phyloP scores from a whole-genome alignment of 2,888 invertebrate genomes.

The Lysandra coridon region DNA sequence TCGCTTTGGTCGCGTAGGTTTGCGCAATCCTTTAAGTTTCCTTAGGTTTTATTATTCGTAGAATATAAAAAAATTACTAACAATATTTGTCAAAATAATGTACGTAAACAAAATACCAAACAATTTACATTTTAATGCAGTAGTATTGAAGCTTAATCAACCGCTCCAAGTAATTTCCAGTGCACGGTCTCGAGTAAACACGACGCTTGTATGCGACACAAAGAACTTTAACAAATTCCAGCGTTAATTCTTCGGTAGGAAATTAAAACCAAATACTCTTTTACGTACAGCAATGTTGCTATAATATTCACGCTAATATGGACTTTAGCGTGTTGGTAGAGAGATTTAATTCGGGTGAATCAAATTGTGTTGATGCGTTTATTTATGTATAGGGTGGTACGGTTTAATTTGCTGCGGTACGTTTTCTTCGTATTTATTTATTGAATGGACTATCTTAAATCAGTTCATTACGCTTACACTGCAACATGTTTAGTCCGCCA shows the following conservation, averaged over 20 bases:
- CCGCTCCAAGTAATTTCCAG: constrained; percentile 1
- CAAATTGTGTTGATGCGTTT: not conserved
- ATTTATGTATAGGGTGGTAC: not conserved
- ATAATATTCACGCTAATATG: not conserved
- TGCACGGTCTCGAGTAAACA: constrained; percentile 12
- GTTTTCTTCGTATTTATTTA: constrained; percentile 29
- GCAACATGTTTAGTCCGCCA: not conserved
- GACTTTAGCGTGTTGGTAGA: not conserved
- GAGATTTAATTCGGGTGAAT: not conserved
- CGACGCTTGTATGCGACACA: constrained; percentile 31
- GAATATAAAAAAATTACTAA: too few species aligned
- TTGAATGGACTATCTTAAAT: constrained; percentile 26
- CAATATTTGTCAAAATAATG: not conserved
- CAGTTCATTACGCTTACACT: constrained; percentile 10
- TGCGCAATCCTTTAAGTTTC: too few species aligned
- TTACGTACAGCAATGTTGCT: constrained; percentile 44
- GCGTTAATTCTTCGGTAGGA: constrained; percentile 75
- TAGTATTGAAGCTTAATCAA: not conserved
- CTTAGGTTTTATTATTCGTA: too few species aligned
- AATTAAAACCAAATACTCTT: constrained; percentile 76
- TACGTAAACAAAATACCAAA: not conserved
- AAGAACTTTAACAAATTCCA: constrained; percentile 58
- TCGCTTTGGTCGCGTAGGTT: too few species aligned
- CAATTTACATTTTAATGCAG: not conserved
- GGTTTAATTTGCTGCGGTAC: constrained; percentile 21